Evolutionary conservation across 2,113 vertebrate species (phyloP).

Genomic region (Daphoenositta chrysoptera): DNA sequence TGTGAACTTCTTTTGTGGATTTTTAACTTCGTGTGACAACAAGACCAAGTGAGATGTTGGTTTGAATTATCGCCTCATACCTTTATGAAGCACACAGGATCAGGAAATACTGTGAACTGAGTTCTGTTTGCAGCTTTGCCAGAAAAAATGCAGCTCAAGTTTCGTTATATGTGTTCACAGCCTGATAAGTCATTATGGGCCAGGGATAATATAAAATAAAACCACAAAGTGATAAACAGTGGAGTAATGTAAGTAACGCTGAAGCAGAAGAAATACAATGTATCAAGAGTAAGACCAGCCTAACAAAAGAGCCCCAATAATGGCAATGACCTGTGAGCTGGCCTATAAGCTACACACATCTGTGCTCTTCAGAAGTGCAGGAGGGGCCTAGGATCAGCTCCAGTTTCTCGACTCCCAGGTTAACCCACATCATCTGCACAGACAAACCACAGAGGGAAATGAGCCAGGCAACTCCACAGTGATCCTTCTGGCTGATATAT

Average conservation of each 20-base stretch:
- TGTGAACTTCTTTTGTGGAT: neutral
- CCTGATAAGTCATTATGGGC: constrained; percentile 68
- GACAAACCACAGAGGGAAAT: neutral
- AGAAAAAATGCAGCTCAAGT: constrained; percentile 58
- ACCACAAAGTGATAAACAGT: constrained; percentile 59
- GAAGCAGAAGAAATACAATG: constrained; percentile 4
- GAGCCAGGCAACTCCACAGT: neutral
- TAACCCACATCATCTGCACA: neutral
- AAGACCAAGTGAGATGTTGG: constrained; percentile 34
- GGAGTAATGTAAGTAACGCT: constrained; percentile 47
- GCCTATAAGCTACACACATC: neutral
- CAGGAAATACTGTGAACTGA: constrained; percentile 62
- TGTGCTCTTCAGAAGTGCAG: neutral
- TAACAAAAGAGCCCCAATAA: neutral
- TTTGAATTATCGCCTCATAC: constrained; percentile 64
- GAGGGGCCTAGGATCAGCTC: neutral
- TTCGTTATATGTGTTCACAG: constrained; percentile 64
- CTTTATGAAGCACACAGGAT: constrained; percentile 56
- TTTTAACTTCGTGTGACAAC: neutral
- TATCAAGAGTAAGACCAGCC: neutral
- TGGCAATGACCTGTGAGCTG: neutral
- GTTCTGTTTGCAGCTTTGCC: constrained; percentile 61
- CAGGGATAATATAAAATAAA: constrained; percentile 71
- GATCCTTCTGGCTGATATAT: neutral
- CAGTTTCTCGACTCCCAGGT: neutral